A percentile compares a stretch with the other conserved stretches of the same genome.
phyloP scores from a whole-genome alignment of 2,797 vertebrate species.

The Eulemur albifrons region DNA sequence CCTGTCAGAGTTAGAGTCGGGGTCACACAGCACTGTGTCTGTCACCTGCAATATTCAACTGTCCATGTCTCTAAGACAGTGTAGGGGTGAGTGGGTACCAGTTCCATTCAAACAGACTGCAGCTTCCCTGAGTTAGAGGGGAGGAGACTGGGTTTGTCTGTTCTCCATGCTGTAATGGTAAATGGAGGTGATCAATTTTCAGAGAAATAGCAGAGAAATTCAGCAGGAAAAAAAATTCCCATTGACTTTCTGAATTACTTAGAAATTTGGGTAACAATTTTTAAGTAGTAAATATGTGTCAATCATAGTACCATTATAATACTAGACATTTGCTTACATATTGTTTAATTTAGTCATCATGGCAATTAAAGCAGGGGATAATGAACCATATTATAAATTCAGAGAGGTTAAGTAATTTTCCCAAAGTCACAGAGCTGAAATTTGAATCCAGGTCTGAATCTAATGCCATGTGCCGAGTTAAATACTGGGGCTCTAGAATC shows the following conservation, averaged over 20 bases:
- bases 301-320: neutral
- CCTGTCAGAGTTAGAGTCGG: neutral
- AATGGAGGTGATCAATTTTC: neutral
- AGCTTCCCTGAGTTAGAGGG: neutral
- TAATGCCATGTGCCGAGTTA: neutral
- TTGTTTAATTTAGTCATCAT: neutral
- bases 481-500: neutral
- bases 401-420: neutral
- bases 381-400: neutral
- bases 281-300: neutral
- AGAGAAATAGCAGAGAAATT: neutral
- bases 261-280: neutral
- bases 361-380: neutral
- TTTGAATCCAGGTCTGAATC: neutral
- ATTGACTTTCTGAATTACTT: neutral
- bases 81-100: neutral
- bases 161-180: neutral
- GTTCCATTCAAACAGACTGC: neutral
- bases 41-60: neutral
- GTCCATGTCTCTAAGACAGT: neutral
- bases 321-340: neutral
- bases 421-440: neutral
- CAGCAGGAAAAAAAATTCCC: neutral
- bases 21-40: fast-evolving
- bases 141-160: neutral